Base-by-base conservation (phyloP, 2,888 invertebrate genomes). In the Trichopoda pennipes region DNA sequence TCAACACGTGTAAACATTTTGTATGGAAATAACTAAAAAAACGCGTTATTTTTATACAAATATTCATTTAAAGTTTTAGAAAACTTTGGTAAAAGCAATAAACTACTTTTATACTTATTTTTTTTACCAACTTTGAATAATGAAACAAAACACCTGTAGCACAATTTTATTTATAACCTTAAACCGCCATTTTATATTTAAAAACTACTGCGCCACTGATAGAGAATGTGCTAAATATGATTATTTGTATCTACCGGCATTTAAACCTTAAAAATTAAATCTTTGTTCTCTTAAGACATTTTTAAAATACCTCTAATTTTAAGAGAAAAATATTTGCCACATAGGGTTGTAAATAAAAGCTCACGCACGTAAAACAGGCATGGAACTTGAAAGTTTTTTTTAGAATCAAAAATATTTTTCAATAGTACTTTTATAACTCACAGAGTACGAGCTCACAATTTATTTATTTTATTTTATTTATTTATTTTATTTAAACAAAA, bases 221-320 rank as follows among this genome's bases (percentile, higher is more conserved):
- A 23, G 7, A 16, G 42, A 38, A 12, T 49, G 23, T 8, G 38
- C 7, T 38, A 8, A 12, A 38, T 38, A 38, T 12, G 12, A 38
- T 12, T 17, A 17, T 61, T 35, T 35, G 14, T 64, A 51, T 49
- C 58, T 44, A 51, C 75, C 75, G 66, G 75, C 75, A 68, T 76
- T 68, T 68, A 44, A 44, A 44, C 60, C 28, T 64, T 49, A 7
- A 64, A 64, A 74, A 44, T n/a, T n/a, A 3, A 42, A 44, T 6
- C 38, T 38, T 38, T 4, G 10, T 58, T 63, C 53, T 74, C 42
- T 61, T 72, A 28, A 16, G 19, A 7, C 2, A 49, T 51, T 23
- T 44, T 44, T 12, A 1, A 38, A 38, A n/a, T 10, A 61, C 6
- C 61, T 23, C 2, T 19, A 14, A 10, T 32, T 51, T 14, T 49